Conservation (phyloP, 1,140 invertebrate genomes). For the Laupala kohalensis region DNA sequence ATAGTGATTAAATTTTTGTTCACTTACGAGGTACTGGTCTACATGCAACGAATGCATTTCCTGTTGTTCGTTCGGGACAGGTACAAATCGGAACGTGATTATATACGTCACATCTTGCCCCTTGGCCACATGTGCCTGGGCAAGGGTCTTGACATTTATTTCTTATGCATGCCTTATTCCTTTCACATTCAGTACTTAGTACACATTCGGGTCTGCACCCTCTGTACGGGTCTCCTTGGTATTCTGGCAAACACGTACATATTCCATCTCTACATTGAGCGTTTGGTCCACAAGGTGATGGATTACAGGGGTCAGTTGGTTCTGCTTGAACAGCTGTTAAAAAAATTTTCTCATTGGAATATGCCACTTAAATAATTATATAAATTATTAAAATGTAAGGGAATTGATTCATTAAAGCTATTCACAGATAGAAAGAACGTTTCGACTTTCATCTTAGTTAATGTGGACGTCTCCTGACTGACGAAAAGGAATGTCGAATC, state of each 20-base stretch:
- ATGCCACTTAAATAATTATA: no score
- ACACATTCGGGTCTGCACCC: slow-evolving; percentile 24
- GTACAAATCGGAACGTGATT: slow-evolving; percentile 20
- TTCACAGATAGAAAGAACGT: no score
- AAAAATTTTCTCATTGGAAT: background rate
- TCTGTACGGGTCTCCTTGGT: slow-evolving; percentile 27
- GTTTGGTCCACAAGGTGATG: slow-evolving; percentile 34
- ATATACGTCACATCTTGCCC: slow-evolving; percentile 24
- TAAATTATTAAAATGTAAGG: no score
- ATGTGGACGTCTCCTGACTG: no score
- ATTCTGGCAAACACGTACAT: slow-evolving; percentile 22
- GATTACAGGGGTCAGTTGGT: slow-evolving; percentile 34
- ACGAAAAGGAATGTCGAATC: no score
- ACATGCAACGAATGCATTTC: slow-evolving; percentile 22
- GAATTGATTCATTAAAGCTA: no score
- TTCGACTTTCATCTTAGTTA: no score
- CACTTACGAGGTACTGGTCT: slow-evolving; percentile 14
- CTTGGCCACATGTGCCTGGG: slow-evolving; percentile 22
- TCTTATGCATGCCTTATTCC: slow-evolving; percentile 27
- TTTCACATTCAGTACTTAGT: slow-evolving; percentile 49
- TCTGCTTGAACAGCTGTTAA: slow-evolving; percentile 19
- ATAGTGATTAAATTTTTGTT: background rate
- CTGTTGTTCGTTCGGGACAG: slow-evolving; percentile 22
- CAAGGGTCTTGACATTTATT: slow-evolving; percentile 27
- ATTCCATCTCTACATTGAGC: slow-evolving; percentile 30